phyloP scores from a whole-genome alignment of 2,797 vertebrate species.

The Cynodonichthys magdalenae region DNA sequence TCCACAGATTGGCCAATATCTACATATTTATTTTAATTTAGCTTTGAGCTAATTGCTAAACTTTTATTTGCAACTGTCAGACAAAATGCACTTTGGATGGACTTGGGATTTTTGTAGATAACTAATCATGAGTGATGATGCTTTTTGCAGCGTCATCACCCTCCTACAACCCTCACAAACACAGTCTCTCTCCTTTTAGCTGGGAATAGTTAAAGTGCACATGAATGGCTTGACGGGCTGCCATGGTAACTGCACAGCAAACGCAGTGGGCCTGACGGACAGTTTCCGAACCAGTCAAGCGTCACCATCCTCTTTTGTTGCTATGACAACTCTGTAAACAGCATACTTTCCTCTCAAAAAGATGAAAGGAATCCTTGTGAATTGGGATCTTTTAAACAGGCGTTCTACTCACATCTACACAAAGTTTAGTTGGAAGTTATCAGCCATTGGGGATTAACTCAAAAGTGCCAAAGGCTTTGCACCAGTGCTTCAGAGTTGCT shows the following conservation, averaged over 20 bases:
- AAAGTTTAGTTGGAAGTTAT: background rate
- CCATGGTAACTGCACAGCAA: slow-evolving; percentile 72
- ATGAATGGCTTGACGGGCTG: slow-evolving; percentile 70
- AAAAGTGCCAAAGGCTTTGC: background rate
- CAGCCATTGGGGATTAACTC: background rate
- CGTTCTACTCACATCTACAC: background rate
- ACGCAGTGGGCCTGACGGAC: slow-evolving; percentile 63
- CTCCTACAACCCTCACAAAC: slow-evolving; percentile 20
- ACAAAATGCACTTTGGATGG: slow-evolving; percentile 44
- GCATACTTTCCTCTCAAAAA: slow-evolving; percentile 31
- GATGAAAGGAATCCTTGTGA: slow-evolving; percentile 10
- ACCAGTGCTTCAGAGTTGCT: background rate
- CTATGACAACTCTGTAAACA: slow-evolving; percentile 72
- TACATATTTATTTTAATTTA: slow-evolving; percentile 51
- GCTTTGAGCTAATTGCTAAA: slow-evolving; percentile 28
- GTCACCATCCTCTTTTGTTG: slow-evolving; percentile 52
- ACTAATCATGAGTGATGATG: slow-evolving; percentile 50
- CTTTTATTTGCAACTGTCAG: background rate
- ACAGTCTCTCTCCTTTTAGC: slow-evolving; percentile 33
- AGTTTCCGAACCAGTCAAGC: slow-evolving; percentile 67
- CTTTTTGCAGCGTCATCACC: slow-evolving; percentile 38
- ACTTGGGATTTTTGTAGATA: slow-evolving; percentile 44
- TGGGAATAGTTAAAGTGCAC: slow-evolving; percentile 65
- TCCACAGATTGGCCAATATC: slow-evolving; percentile 25
- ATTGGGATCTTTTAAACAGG: slow-evolving; percentile 1